Evolutionary conservation across 2,113 vertebrate genomes (phyloP).

Genomic region (Pterocles orientalis): DNA sequence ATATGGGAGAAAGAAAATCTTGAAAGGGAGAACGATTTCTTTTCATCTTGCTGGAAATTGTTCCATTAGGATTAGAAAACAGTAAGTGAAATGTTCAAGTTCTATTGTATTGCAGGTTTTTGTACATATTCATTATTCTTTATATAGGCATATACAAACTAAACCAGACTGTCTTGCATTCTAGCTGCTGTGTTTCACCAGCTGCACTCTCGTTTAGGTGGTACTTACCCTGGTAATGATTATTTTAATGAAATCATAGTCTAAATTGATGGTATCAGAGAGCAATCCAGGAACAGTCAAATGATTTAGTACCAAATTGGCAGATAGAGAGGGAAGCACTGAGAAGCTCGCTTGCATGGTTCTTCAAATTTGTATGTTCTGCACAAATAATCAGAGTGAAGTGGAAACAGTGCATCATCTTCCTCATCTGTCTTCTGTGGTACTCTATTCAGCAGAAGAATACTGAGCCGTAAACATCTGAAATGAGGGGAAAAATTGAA

Average conservation of each 20-base stretch:
- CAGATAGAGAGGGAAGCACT: not conserved
- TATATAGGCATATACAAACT: not conserved
- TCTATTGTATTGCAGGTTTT: not conserved
- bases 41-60: not conserved
- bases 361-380: not conserved
- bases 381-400: not conserved
- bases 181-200: not conserved
- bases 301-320: not conserved
- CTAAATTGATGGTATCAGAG: conserved; percentile 23
- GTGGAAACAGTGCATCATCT: not conserved
- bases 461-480: not conserved
- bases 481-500: not conserved
- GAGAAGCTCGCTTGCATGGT: not conserved
- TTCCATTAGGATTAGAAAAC: not conserved
- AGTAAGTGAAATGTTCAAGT: not conserved
- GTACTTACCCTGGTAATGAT: conserved; percentile 15
- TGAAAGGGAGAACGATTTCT: not conserved
- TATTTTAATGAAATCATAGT: conserved; percentile 36
- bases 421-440: not conserved
- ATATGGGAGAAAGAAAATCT: not conserved
- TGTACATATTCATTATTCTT: conserved; percentile 27
- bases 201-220: not conserved
- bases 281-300: not conserved
- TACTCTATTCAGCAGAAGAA: not conserved
- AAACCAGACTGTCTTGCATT: not conserved